Evolutionary conservation across 2,113 vertebrate genomes (phyloP).

Genomic region (Herpailurus yagouaroundi): DNA sequence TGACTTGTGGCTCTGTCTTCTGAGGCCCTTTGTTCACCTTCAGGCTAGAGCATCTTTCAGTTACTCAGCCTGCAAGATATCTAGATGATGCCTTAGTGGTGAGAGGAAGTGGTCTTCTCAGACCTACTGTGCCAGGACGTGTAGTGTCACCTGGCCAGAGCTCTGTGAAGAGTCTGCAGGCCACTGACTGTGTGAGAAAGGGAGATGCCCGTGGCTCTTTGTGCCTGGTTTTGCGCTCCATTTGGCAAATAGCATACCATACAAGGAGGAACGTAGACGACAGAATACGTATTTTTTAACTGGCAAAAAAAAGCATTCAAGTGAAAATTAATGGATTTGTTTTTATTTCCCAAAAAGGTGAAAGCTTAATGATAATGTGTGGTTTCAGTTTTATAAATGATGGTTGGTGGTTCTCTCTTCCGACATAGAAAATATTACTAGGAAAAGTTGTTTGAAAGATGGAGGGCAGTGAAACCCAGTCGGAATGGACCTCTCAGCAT

Average conservation of each 20-base stretch:
- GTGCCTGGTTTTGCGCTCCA: neutral
- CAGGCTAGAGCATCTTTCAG: neutral
- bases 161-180: slow-evolving; percentile 8
- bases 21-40: neutral
- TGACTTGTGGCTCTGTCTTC: neutral
- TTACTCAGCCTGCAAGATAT: neutral
- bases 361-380: neutral
- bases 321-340: slow-evolving; percentile 28
- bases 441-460: slow-evolving; percentile 28
- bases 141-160: neutral
- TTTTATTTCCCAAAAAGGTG: slow-evolving; percentile 36
- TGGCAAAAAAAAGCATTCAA: neutral
- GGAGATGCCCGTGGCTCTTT: neutral
- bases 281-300: neutral
- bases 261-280: neutral
- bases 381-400: slow-evolving; percentile 39
- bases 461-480: neutral
- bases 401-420: slow-evolving; percentile 3
- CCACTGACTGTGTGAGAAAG: neutral
- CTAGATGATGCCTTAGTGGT: neutral
- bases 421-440: neutral
- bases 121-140: neutral
- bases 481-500: neutral
- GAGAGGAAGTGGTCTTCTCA: neutral
- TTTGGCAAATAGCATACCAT: neutral